These are phyloP conservation scores for Drosophila sechellia DNA, from an alignment of 1,140 invertebrate genomes.

Conservation along the genomic window DNA sequence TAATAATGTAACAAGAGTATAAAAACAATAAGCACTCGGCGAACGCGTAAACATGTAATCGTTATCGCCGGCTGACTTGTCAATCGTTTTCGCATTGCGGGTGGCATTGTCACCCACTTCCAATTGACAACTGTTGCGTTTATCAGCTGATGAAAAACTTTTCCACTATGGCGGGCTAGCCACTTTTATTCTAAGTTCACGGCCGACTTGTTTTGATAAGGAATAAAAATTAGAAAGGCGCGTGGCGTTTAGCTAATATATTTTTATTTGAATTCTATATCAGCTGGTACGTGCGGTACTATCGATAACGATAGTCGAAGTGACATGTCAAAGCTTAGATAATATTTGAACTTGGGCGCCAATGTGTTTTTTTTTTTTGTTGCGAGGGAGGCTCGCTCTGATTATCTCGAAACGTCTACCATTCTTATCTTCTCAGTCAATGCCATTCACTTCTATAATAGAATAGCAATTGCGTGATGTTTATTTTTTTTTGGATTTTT, in stretches of 20 bases:
- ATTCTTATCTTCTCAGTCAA: constrained; percentile 28
- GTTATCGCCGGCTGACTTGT: constrained; percentile 64
- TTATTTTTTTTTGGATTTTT: constrained; percentile 22
- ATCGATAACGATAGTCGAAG: constrained; percentile 58
- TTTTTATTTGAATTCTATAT: background rate
- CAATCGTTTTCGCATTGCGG: constrained; percentile 39
- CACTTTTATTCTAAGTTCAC: constrained; percentile 49
- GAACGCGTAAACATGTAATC: constrained; percentile 41
- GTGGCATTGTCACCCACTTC: background rate
- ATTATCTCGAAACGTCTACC: constrained; percentile 21
- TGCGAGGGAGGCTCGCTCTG: constrained; percentile 23
- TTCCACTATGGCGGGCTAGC: constrained; percentile 31
- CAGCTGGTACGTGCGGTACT: background rate
- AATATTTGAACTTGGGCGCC: constrained; percentile 22
- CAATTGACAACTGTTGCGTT: constrained; percentile 15
- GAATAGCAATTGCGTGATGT: constrained; percentile 30
- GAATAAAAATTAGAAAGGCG: constrained; percentile 1
- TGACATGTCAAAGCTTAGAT: constrained; percentile 19
- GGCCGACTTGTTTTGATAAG: constrained; percentile 33
- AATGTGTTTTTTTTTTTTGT: background rate
- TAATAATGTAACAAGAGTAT: constrained; percentile 28
- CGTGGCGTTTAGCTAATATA: constrained; percentile 13
- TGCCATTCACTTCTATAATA: constrained; percentile 27
- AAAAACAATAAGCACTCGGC: constrained; percentile 16
- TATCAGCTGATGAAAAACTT: constrained; percentile 46